Evolutionary conservation across 2,797 vertebrate genomes (phyloP).

Genomic region (Bovichtus variegatus): DNA sequence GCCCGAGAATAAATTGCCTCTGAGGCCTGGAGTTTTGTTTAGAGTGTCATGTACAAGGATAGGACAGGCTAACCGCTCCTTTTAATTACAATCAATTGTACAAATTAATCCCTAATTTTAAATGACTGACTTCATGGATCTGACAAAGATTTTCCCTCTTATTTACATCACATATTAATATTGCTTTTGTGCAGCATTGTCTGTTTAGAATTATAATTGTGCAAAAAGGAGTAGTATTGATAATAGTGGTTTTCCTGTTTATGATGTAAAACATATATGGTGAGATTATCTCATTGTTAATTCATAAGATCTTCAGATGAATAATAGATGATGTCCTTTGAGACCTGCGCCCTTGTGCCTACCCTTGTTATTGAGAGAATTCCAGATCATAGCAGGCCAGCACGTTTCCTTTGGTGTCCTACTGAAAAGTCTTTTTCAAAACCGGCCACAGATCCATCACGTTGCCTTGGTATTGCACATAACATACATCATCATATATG

Average conservation of each 20-base stretch:
- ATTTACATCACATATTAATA: constrained; percentile 40
- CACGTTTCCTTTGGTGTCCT: constrained; percentile 64
- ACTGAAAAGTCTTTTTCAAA: constrained; percentile 56
- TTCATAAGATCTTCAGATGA: constrained; percentile 85
- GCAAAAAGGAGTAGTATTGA: constrained; percentile 37
- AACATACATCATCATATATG: constrained; percentile 48
- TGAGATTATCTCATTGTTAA: constrained; percentile 83
- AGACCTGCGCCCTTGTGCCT: constrained; percentile 79
- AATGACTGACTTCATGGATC: background rate
- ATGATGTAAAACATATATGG: constrained; percentile 82
- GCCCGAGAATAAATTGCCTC: background rate
- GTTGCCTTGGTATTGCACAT: constrained; percentile 56
- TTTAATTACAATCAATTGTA: background rate
- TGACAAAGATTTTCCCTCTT: background rate
- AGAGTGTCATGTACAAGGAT: constrained; percentile 26
- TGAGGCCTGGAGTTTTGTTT: background rate
- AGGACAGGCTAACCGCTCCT: background rate
- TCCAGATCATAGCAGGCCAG: constrained; percentile 72
- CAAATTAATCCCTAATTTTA: constrained; percentile 18
- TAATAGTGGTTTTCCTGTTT: constrained; percentile 75
- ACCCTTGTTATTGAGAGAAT: constrained; percentile 81
- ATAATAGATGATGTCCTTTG: constrained; percentile 85
- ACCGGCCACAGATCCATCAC: constrained; percentile 60
- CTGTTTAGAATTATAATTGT: constrained; percentile 26
- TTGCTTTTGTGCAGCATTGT: constrained; percentile 24